Evolutionary conservation across 2,797 vertebrate species (phyloP), one percentile per base, ranked within the genome.

Genomic region (Amphiprion clarkii): DNA sequence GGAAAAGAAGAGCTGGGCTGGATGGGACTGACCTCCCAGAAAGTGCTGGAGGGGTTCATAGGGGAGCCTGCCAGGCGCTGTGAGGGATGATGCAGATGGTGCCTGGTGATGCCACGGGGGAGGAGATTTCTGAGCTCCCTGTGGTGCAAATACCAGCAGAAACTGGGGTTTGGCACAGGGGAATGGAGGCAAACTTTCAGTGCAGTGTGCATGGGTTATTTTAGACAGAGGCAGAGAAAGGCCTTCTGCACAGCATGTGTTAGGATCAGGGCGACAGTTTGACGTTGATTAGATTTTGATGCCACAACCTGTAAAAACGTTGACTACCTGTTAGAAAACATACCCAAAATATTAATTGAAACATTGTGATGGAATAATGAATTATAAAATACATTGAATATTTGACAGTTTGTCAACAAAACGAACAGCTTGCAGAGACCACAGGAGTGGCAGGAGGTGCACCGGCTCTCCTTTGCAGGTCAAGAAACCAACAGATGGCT

Each of bases 1-100:
- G 36, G 49, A 57, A 57, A 65, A 61, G 71, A 74, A 65, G 55
- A 72, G 71, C 68, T 76, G 75, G 67, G 36, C 42, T 72, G 31
- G 21, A 71, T 56, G 31, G 39, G 46, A 80, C 57, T 89, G 88
- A 81, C 85, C 86, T 82, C 71, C 66, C 66, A 52, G 62, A 87
- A 82, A 72, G 10, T 54, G 71, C 81, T 85, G 78, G 74, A 85
- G 67, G 77, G 68, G 53, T 69, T 84, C 54, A 67, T n/a, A 10
- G 61, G 79, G 61, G 81, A 80, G 75, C 54, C 70, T 84, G 83
- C 83, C 85, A 82, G 80, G 59, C 60, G 1, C 74, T 79, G 71
- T 63, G 59, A 81, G 81, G 76, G 82, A 81, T 79, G 78, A 79
- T 84, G 49, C 86, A 91, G 87, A 90, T 90, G 88, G 84, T 75